Percentiles rank a stretch among this genome's conserved stretches.
Evolutionary conservation across 2,113 vertebrate species (phyloP).

Genomic region (Microtus oregoni): DNA sequence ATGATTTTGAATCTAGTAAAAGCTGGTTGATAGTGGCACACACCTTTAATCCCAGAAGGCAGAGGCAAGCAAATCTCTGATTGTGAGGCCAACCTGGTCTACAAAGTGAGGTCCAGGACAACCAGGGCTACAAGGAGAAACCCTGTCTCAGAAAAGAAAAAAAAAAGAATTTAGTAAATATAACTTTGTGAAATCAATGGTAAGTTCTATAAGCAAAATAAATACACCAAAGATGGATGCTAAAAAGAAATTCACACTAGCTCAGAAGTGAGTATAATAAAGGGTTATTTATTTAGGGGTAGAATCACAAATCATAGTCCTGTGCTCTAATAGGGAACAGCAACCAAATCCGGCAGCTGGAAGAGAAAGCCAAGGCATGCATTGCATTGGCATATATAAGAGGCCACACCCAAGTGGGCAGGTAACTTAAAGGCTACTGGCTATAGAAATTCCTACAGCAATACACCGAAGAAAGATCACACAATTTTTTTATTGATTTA

Average conservation of each 20-base stretch:
- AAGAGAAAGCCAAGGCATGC: too few species aligned
- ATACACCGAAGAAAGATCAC: neutral
- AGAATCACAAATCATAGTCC: too few species aligned
- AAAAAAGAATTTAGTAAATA: neutral
- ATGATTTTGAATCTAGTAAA: constrained; percentile 2
- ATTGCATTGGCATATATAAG: too few species aligned
- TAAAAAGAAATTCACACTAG: too few species aligned
- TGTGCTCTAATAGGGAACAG: too few species aligned
- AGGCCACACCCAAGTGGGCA: too few species aligned
- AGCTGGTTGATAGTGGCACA: neutral
- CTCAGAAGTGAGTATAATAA: too few species aligned
- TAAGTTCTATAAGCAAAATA: constrained; percentile 44
- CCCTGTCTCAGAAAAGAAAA: neutral
- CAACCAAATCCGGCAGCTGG: too few species aligned
- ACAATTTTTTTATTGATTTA: neutral
- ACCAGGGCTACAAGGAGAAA: neutral
- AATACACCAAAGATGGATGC: neutral
- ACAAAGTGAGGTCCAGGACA: neutral
- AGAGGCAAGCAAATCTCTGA: neutral
- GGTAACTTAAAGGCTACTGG: too few species aligned
- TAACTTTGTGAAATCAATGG: constrained; percentile 5
- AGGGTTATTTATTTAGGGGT: too few species aligned
- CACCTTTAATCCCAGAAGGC: neutral
- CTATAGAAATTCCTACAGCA: too few species aligned
- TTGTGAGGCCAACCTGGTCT: neutral